Base-by-base conservation (phyloP, 2,113 vertebrate species). In the Platichthys flesus region DNA sequence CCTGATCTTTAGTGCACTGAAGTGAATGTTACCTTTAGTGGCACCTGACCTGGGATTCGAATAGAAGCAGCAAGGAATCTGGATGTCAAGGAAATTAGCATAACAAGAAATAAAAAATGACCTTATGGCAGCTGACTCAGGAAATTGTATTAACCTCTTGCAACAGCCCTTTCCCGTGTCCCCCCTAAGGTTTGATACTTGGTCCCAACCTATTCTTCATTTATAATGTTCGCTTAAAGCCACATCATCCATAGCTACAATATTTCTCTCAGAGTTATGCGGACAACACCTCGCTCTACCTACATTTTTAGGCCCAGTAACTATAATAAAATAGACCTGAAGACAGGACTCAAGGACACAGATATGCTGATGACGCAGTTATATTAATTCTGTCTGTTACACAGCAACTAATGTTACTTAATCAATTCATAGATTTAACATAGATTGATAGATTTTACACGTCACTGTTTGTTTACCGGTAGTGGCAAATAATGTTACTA, bases 111-210 rank as follows among this genome's bases (percentile, higher is more conserved):
- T 40, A 12, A 75, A 67, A 51, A 61, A 54, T 65, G 62, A 72
- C 76, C 73, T 74, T 57, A 23, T 67, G 45, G 68, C 67, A 64
- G 54, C 76, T 80, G 67, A 78, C 51, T 71, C 62, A 65, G 49
- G 35, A 40, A n/a, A 37, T 14, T 79, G 21, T 31, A 45, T 63
- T 8, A 5, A 65, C 52, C 31, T n/a, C 2, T 31, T 37, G 21
- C 57, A 69, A 5, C 57, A 42, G 66, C 12, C 20, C 16, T 57
- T 66, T 24, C 56, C 45, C 40, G 9, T 9, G 4, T 9, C 18
- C 37, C 20, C 20, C n/a, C 54, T 2, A 56, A 62, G 56, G 51
- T 20, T 54, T 54, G 51, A 54, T 54, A 2, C 20, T 54, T 21
- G 20, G 51, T n/a, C 51, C 20, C 20, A n/a, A 3, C 20, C 51